Evolutionary conservation across 2,888 invertebrate genomes (phyloP), one percentile per base, ranked within the genome.

Genomic region (Brachyptera risi): DNA sequence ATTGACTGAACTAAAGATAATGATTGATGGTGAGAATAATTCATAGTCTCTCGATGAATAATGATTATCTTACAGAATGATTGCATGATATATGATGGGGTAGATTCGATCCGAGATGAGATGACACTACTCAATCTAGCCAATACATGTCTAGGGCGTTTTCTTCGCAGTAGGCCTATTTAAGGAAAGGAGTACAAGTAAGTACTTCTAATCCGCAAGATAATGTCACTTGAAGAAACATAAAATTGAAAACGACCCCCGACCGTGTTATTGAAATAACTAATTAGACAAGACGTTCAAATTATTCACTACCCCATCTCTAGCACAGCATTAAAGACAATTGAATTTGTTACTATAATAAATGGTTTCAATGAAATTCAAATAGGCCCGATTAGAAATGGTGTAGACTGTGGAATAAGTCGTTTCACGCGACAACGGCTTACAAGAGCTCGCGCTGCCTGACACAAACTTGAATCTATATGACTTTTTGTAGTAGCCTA

Each of bases 51-150:
- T 47, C 23, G 24, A 47, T 24, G 5, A 23, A 21, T 19, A 24
- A 47, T 47, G 47, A 47, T 47, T 47, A 21, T n/a, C n/a, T 17
- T 17, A 21, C 24, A 24, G 19, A 21, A 47, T 47, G 47, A 47
- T 47, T 21, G 47, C 47, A 24, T 47, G 47, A 47, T 47, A 47
- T 47, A 24, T 47, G 24, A 47, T n/a, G 47, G 23, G 47, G 47
- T 23, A 21, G 3, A 11, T 47, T 47, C 24, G 47, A n/a, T 24
- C 47, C 23, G 24, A 31, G 5, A 31, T 11, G 31, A 5, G 31
- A 31, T 31, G 31, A 31, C 31, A 11, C 31, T 7, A 7, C 31
- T 31, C 31, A 31, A n/a, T n/a, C n/a, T n/a, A n/a, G n/a, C n/a
- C n/a, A n/a, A n/a, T n/a, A n/a, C n/a, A n/a, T n/a, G n/a, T n/a